Conservation (phyloP, 2,888 invertebrate species). For the Encarsia formosa region DNA sequence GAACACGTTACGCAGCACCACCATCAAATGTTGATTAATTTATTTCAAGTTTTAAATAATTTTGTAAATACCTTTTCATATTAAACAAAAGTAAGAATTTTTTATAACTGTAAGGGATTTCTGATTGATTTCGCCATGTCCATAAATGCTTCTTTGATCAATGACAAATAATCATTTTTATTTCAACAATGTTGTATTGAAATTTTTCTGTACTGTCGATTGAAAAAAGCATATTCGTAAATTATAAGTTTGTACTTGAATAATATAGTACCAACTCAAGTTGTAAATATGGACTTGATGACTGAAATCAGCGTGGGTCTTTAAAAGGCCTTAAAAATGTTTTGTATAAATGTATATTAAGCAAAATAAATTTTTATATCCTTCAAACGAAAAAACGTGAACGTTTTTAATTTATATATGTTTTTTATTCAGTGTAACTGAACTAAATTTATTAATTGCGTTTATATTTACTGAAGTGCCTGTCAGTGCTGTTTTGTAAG, state of each 20-base stretch:
- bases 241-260: too few relatives aligned
- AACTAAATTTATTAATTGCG: conserved; percentile 14
- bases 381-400: conserved; percentile 13
- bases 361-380: conserved; percentile 25
- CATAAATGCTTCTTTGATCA: conserved; percentile 1
- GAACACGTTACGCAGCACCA: conserved; percentile 53
- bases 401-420: conserved; percentile 12
- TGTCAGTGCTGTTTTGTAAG: conserved; percentile 13
- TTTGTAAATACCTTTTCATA: conserved; percentile 26
- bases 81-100: conserved; percentile 27
- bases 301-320: conserved; percentile 16
- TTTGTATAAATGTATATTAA: conserved; percentile 25
- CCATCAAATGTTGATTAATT: conserved; percentile 42
- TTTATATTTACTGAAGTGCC: conserved; percentile 21
- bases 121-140: conserved; percentile 24
- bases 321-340: conserved; percentile 17
- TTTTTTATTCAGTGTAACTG: conserved; percentile 16
- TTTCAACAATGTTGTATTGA: conserved; percentile 6
- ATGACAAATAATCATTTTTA: background rate
- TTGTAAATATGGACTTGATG: conserved; percentile 14
- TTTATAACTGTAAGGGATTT: conserved; percentile 24
- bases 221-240: background rate
- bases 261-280: background rate
- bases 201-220: background rate
- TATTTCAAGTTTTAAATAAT: conserved; percentile 12